These are phyloP conservation scores for Nysson spinosus DNA, from an alignment of 2,888 invertebrate genomes.

Conservation along the genomic window DNA sequence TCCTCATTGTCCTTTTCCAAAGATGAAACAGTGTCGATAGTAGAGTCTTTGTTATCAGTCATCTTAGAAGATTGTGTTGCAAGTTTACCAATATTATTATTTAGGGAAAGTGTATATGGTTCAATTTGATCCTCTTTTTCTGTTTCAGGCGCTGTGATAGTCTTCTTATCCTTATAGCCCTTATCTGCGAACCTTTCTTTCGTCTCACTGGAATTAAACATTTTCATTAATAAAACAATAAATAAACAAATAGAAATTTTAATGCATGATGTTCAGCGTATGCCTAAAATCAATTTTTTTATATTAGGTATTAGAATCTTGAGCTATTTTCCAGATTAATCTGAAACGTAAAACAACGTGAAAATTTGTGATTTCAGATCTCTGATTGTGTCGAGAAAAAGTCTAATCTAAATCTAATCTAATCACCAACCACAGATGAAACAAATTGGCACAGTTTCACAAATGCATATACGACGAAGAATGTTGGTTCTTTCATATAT, in stretches of 20 bases:
- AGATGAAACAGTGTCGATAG: conserved; percentile 12
- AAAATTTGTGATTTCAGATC: conserved; percentile 1
- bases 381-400: too few species aligned
- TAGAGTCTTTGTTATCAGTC: conserved; percentile 25
- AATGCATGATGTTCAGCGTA: too few species aligned
- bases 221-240: too few species aligned
- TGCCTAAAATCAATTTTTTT: too few species aligned
- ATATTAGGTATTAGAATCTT: too few species aligned
- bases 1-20: conserved; percentile 6
- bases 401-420: conserved; percentile 20
- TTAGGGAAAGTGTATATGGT: conserved; percentile 22
- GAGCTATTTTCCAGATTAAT: too few species aligned
- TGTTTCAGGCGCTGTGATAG: conserved; percentile 7
- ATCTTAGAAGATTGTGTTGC: conserved; percentile 16
- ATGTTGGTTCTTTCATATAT: not conserved
- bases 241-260: not conserved
- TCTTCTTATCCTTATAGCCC: conserved; percentile 38
- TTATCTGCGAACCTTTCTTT: conserved; percentile 22
- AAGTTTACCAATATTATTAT: conserved; percentile 23
- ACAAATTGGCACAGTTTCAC: conserved; percentile 4
- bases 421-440: too few species aligned
- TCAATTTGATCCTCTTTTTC: conserved; percentile 10
- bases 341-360: too few species aligned
- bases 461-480: not conserved
- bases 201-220: conserved; percentile 30